A percentile compares a stretch with the other conserved stretches of the same genome.
phyloP scores from a whole-genome alignment of 2,797 vertebrate genomes.

The Acrossocheilus fasciatus region DNA sequence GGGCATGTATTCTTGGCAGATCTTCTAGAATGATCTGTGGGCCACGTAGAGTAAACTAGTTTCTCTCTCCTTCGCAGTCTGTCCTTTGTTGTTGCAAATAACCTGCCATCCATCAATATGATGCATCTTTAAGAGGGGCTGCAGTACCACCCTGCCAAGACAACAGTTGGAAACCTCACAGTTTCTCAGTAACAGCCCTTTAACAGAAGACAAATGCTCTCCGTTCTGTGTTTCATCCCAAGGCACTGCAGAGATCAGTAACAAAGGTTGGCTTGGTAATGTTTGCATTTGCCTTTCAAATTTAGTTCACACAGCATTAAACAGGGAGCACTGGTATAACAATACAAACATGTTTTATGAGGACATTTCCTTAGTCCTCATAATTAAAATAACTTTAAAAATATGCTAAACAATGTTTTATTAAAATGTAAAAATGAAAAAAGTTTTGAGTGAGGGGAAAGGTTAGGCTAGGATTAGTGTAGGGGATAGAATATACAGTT shows the following conservation, averaged over 20 bases:
- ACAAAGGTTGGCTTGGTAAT: slow-evolving; percentile 43
- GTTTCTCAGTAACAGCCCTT: slow-evolving; percentile 50
- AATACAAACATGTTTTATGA: neutral
- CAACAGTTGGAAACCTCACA: slow-evolving; percentile 55
- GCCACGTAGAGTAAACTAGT: slow-evolving; percentile 57
- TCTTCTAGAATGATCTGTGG: slow-evolving; percentile 58
- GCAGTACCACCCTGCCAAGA: slow-evolving; percentile 49
- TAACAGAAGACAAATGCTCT: slow-evolving; percentile 52
- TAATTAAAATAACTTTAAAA: neutral
- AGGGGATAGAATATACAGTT: neutral
- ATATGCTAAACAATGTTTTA: neutral
- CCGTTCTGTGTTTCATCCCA: slow-evolving; percentile 31
- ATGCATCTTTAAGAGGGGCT: slow-evolving; percentile 52
- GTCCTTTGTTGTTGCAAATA: slow-evolving; percentile 66
- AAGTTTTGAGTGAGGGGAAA: neutral
- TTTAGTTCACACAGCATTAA: slow-evolving; percentile 27
- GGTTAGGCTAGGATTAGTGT: neutral
- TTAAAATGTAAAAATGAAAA: neutral
- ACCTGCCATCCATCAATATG: slow-evolving; percentile 67
- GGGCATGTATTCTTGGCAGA: slow-evolving; percentile 60
- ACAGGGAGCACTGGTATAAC: neutral
- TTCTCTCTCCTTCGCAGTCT: slow-evolving; percentile 61
- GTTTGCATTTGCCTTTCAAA: slow-evolving; percentile 46
- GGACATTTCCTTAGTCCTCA: neutral
- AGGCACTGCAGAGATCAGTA: slow-evolving; percentile 35